These are phyloP conservation scores for Octopus bimaculoides DNA, from an alignment of 1,140 invertebrate genomes.

Conservation along the genomic window DNA sequence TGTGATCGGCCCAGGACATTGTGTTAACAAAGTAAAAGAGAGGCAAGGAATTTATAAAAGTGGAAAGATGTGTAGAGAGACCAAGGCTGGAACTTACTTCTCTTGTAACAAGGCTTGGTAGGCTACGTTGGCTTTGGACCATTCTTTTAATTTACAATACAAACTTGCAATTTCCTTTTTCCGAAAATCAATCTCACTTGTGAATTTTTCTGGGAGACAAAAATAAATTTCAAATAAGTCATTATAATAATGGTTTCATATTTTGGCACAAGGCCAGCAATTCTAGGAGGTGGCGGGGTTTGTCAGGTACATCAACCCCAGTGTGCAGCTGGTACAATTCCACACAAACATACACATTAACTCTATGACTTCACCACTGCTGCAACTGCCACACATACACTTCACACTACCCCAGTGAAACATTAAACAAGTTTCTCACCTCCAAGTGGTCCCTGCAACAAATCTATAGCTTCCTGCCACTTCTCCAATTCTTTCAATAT, in stretches of 20 bases:
- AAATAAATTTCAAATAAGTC: constrained; percentile 6
- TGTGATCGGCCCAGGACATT: no score
- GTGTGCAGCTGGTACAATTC: no score
- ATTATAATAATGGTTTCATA: no score
- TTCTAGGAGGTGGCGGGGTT: no score
- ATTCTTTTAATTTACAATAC: constrained; percentile 71
- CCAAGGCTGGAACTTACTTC: constrained; percentile 61
- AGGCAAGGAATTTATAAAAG: not conserved
- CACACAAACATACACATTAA: no score
- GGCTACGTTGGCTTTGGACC: constrained; percentile 68
- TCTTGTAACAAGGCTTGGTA: constrained; percentile 69
- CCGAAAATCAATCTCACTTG: constrained; percentile 55
- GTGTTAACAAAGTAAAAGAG: no score
- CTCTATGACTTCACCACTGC: no score
- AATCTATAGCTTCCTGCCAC: constrained; percentile 75
- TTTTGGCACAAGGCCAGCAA: no score
- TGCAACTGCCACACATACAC: no score
- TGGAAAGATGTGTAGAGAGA: not conserved
- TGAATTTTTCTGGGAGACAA: constrained; percentile 49
- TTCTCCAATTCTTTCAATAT: constrained; percentile 83
- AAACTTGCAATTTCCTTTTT: constrained; percentile 71
- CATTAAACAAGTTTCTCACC: constrained; percentile 29
- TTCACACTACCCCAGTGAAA: no score
- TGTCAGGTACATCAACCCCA: no score
- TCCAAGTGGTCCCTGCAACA: constrained; percentile 75